Base-by-base conservation (phyloP, 2,113 vertebrate species). In the Equus quagga region DNA sequence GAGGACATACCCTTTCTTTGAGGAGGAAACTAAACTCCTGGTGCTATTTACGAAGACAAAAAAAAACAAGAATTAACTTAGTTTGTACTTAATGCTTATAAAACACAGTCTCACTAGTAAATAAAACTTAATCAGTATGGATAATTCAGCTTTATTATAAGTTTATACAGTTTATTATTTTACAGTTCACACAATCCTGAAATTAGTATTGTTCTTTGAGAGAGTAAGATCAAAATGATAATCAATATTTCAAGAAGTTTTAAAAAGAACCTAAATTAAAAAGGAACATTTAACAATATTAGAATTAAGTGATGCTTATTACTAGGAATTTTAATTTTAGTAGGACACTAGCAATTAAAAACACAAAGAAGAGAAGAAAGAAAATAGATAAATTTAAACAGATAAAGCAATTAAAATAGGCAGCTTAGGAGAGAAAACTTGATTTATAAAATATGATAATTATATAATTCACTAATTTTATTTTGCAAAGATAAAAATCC, bases 21-120 rank as follows among this genome's bases (percentile, higher is more conserved):
- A 99, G 98, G 88, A 99, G 99, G 98, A 99, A 99, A 97, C 99
- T 99, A 99, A 99, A 99, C 98, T 99, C 99, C 95, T 99, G 99
- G 98, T 99, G 99, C 99, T 99, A 98, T 99, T 98, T 93, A 60
- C 65, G 94, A 93, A 95, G 49, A 86, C 15, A 58, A 18, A 91
- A 64, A 89, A 96, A 85, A 83, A 96, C 96, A 76, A 81, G n/a
- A 97, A 64, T 80, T 67, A 62, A 97, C 58, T 84, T 73, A 75
- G 49, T 85, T 82, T 88, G n/a, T 58, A 69, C n/a, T 93, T 67
- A 89, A 91, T 65, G 67, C 11, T 87, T 91, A n/a, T 31, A 94
- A 89, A 86, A 80, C 26, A 75, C 15, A 96, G 67, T 84, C 28
- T 90, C 7, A 80, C 41, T 41, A 85, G 23, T 36, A 95, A 89